A percentile compares a stretch with the other conserved stretches of the same genome.
Evolutionary conservation across 2,113 vertebrate genomes (phyloP).

Genomic region (Tapirus terrestris): DNA sequence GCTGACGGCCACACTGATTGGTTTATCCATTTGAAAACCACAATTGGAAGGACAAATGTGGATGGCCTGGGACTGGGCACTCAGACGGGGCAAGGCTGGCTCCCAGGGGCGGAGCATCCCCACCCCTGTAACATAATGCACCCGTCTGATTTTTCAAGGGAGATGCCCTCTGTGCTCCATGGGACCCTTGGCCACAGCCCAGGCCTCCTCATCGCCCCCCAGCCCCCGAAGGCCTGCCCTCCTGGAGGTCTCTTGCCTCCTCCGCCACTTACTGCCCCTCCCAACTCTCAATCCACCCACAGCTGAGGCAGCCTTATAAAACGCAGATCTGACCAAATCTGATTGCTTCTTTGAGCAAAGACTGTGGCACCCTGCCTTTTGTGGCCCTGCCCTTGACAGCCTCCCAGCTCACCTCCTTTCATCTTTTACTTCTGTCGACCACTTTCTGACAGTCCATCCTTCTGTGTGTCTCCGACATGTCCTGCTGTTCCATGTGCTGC

Average conservation of each 20-base stretch:
- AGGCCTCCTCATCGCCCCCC: neutral
- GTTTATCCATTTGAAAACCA: neutral
- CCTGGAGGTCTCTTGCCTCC: neutral
- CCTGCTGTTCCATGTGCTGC: fast-evolving
- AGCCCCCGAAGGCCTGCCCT: neutral
- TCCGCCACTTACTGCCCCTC: neutral
- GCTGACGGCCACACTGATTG: fast-evolving
- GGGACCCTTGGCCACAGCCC: neutral
- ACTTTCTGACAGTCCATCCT: neutral
- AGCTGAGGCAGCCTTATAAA: neutral
- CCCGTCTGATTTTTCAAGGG: neutral
- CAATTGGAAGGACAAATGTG: neutral
- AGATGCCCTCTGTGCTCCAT: neutral
- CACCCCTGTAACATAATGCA: fast-evolving
- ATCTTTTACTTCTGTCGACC: too few species aligned
- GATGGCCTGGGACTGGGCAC: neutral
- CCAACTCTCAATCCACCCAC: neutral
- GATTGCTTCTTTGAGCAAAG: too few species aligned
- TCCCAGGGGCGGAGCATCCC: neutral
- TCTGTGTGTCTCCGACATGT: fast-evolving
- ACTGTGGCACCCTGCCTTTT: neutral
- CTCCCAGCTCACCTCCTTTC: fast-evolving
- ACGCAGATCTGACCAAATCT: too few species aligned
- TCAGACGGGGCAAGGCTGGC: neutral
- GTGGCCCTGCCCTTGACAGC: neutral